Percentiles rank a stretch among this genome's conserved stretches.
phyloP scores from a whole-genome alignment of 2,888 invertebrate genomes.

The Chymomyza caudatula region DNA sequence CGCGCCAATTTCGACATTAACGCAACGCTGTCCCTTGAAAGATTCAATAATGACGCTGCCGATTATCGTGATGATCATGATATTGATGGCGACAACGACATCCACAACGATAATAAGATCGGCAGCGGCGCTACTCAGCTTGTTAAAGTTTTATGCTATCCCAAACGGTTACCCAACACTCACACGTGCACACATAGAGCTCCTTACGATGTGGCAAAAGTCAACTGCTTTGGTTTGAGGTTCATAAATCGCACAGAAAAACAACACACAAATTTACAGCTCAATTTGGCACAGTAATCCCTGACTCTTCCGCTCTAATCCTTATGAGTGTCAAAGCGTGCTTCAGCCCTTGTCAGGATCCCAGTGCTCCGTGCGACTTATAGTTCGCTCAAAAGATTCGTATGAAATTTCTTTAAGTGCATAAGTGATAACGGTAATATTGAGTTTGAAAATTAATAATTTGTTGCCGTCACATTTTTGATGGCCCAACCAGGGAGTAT shows the following conservation, averaged over 20 bases:
- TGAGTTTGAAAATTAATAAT: too few relatives aligned
- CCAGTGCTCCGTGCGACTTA: too few relatives aligned
- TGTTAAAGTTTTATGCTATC: slow-evolving; percentile 60
- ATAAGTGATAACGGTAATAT: too few relatives aligned
- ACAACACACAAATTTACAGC: too few relatives aligned
- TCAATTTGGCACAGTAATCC: too few relatives aligned
- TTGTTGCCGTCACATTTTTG: too few relatives aligned
- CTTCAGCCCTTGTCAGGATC: too few relatives aligned
- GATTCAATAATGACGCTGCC: not conserved
- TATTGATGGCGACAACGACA: not conserved
- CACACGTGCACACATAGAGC: slow-evolving; percentile 3
- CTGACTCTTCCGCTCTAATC: too few relatives aligned
- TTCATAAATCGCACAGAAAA: too few relatives aligned
- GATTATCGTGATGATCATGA: not conserved
- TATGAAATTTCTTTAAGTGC: slow-evolving; percentile 45
- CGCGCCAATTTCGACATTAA: slow-evolving; percentile 66
- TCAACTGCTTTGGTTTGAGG: slow-evolving; percentile 9
- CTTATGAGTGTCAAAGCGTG: too few relatives aligned
- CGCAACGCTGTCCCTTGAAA: slow-evolving; percentile 24
- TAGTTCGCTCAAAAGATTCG: slow-evolving; percentile 48
- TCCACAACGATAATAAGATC: slow-evolving; percentile 8
- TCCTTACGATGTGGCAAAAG: slow-evolving; percentile 26
- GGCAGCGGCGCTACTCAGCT: slow-evolving; percentile 69
- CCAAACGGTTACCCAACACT: not conserved
- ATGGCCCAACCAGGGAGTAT: too few relatives aligned